These are phyloP conservation scores for Neopipo cinnamomea DNA, from an alignment of 2,113 vertebrate genomes.

Conservation along the genomic window DNA sequence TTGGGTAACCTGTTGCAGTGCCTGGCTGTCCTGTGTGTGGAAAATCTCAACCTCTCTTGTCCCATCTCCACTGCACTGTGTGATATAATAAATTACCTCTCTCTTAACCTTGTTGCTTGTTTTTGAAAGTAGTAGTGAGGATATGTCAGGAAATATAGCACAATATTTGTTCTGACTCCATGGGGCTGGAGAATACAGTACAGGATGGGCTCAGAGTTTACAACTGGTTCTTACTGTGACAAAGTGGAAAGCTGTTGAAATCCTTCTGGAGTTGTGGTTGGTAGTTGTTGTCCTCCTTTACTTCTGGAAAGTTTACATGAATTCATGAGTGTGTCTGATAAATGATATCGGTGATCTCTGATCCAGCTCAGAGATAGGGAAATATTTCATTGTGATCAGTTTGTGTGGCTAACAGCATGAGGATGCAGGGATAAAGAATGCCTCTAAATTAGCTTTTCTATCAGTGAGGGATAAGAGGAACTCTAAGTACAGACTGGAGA, in stretches of 20 bases:
- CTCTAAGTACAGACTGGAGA: background rate
- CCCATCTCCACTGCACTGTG: background rate
- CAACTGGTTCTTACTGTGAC: background rate
- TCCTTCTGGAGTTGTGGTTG: background rate
- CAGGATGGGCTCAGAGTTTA: background rate
- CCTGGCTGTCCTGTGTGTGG: accelerated
- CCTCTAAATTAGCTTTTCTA: background rate
- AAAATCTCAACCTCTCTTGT: background rate
- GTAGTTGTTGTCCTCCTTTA: background rate
- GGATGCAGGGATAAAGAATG: background rate
- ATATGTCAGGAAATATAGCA: background rate
- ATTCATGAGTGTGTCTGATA: background rate
- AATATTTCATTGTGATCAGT: background rate
- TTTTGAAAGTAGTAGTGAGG: background rate
- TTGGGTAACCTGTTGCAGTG: background rate
- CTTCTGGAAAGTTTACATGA: background rate
- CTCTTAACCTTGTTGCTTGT: background rate
- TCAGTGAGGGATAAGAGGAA: background rate
- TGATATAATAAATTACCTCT: background rate
- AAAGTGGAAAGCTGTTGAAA: background rate
- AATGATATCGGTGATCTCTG: background rate
- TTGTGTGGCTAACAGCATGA: background rate
- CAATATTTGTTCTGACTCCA: accelerated
- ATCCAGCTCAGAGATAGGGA: background rate
- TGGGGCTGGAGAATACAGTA: background rate